Evolutionary conservation across 1,140 invertebrate genomes (phyloP).

Genomic region (Drosophila bocqueti): DNA sequence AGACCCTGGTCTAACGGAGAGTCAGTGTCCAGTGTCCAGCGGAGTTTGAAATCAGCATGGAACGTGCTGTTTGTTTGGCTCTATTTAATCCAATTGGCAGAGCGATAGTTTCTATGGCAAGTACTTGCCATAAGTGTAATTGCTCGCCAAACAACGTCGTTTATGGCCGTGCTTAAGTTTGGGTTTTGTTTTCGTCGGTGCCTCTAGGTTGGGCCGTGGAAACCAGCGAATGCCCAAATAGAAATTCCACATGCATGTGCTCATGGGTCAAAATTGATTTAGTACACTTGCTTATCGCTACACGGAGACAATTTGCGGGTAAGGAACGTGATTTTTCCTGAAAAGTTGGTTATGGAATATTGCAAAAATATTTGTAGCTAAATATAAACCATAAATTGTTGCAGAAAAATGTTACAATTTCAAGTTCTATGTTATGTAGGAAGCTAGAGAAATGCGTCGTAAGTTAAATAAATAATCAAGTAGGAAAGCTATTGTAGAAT

Average conservation of each 20-base stretch:
- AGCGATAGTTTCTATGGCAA: slow-evolving; percentile 15
- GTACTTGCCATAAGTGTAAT: slow-evolving; percentile 30
- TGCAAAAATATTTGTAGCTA: not conserved
- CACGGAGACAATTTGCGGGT: not conserved
- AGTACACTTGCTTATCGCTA: slow-evolving; percentile 52
- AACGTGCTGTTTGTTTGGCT: slow-evolving; percentile 29
- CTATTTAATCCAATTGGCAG: slow-evolving; percentile 17
- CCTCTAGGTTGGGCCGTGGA: slow-evolving; percentile 28
- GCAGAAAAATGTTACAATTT: not conserved
- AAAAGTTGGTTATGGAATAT: slow-evolving; percentile 13
- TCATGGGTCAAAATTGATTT: slow-evolving; percentile 58
- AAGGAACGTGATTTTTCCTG: slow-evolving; percentile 61
- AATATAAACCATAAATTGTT: not conserved
- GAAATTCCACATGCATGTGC: slow-evolving; percentile 62
- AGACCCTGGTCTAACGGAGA: slow-evolving; percentile 13
- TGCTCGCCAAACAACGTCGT: slow-evolving; percentile 37
- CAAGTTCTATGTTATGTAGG: no score
- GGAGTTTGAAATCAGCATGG: not conserved
- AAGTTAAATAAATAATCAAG: no score
- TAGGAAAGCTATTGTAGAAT: not conserved
- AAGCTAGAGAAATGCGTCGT: not conserved
- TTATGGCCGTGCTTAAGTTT: slow-evolving; percentile 55
- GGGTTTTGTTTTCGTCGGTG: slow-evolving; percentile 28
- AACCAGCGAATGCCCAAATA: slow-evolving; percentile 19
- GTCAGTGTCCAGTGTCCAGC: not conserved